These are phyloP conservation scores for Passerina amoena DNA, from an alignment of 2,113 vertebrate genomes.

Conservation along the genomic window DNA sequence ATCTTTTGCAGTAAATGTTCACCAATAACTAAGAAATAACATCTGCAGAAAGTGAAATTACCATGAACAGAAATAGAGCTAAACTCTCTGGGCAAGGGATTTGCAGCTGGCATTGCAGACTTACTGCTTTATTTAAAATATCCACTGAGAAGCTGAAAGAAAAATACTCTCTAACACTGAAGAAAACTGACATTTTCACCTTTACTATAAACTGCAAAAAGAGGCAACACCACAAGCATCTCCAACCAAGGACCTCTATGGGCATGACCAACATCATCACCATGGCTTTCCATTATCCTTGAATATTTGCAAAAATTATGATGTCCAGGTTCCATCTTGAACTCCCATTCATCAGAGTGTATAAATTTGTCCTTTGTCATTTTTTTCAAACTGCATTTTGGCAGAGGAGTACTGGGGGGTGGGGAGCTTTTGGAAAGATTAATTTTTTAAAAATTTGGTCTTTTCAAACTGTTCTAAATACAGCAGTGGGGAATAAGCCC, in stretches of 20 bases:
- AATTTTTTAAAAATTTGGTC: slow-evolving; percentile 11
- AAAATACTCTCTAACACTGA: not conserved
- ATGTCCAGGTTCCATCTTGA: slow-evolving; percentile 18
- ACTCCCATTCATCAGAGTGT: not conserved
- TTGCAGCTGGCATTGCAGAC: not conserved
- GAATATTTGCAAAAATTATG: not conserved
- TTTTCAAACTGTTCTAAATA: slow-evolving; percentile 59
- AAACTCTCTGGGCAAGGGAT: not conserved
- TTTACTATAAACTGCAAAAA: not conserved
- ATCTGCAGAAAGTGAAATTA: not conserved
- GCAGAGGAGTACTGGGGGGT: slow-evolving; percentile 21
- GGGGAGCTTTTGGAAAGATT: slow-evolving; percentile 29
- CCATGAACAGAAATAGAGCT: not conserved
- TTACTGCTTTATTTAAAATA: not conserved
- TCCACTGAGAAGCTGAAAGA: not conserved
- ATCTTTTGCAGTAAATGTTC: not conserved
- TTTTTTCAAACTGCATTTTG: slow-evolving; percentile 38
- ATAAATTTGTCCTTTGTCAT: slow-evolving; percentile 2
- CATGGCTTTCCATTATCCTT: not conserved
- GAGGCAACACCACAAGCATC: not conserved
- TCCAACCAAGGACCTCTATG: not conserved
- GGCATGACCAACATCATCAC: not conserved
- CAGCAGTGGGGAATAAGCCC: slow-evolving; percentile 47
- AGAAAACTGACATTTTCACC: not conserved
- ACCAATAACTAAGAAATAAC: not conserved